These are phyloP conservation scores for Manduca sexta DNA, from an alignment of 1,140 invertebrate genomes.

Conservation along the genomic window DNA sequence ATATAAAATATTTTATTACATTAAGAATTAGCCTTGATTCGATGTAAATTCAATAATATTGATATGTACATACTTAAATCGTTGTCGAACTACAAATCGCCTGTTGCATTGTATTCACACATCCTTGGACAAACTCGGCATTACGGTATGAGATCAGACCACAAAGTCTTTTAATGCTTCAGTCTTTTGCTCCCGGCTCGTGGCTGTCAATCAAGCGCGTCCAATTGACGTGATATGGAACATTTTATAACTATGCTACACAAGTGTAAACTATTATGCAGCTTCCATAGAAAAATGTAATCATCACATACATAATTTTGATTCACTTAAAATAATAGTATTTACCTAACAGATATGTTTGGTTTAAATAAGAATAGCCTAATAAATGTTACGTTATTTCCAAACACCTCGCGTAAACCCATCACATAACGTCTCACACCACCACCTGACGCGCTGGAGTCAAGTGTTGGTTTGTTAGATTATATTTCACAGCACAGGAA, in stretches of 20 bases:
- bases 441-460: slow-evolving; percentile 19
- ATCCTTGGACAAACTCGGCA: too few relatives aligned
- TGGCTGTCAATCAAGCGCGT: background rate
- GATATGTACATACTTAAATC: too few relatives aligned
- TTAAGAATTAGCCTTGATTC: too few relatives aligned
- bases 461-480: slow-evolving; percentile 66
- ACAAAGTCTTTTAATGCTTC: too few relatives aligned
- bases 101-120: too few relatives aligned
- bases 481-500: slow-evolving; percentile 68
- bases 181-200: background rate
- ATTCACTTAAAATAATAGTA: background rate
- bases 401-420: slow-evolving; percentile 1
- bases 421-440: slow-evolving; percentile 6
- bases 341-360: slow-evolving; percentile 5
- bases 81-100: too few relatives aligned
- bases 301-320: background rate
- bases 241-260: background rate
- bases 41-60: too few relatives aligned
- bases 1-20: too few relatives aligned
- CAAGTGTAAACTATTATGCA: too few relatives aligned
- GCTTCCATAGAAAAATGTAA: too few relatives aligned
- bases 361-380: slow-evolving; percentile 1
- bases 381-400: background rate
- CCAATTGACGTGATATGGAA: background rate
- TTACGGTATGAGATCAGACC: too few relatives aligned